These are phyloP conservation scores for Tragopan temminckii DNA, from an alignment of 2,797 vertebrate species.

Conservation along the genomic window DNA sequence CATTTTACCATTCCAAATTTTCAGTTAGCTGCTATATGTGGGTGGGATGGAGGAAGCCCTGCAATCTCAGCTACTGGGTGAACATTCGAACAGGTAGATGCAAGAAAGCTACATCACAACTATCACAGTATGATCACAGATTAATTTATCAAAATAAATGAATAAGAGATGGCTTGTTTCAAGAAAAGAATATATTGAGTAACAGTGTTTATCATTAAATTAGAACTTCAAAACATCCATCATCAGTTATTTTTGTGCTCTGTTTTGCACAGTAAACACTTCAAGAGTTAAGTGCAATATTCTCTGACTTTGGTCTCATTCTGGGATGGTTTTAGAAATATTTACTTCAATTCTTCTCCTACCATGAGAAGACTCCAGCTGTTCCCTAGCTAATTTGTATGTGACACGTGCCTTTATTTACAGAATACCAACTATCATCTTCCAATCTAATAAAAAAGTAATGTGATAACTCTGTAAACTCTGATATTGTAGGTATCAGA, in stretches of 20 bases:
- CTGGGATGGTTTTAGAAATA: background rate
- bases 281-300: background rate
- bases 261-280: background rate
- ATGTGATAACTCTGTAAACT: background rate
- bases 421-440: background rate
- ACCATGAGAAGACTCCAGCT: background rate
- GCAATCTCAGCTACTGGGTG: background rate
- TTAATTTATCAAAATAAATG: background rate
- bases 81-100: background rate
- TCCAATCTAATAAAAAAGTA: background rate
- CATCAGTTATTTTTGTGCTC: background rate
- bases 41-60: background rate
- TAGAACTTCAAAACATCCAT: background rate
- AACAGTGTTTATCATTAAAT: background rate
- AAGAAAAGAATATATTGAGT: background rate
- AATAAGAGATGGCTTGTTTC: background rate
- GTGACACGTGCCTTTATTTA: background rate
- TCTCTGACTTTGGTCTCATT: background rate
- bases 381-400: background rate
- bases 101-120: background rate
- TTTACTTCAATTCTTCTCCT: background rate
- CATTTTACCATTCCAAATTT: background rate
- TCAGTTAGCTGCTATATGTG: background rate
- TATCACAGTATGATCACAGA: rapidly evolving
- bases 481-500: background rate